Evolutionary conservation across 2,113 vertebrate genomes (phyloP).

Genomic region (Daphoenositta chrysoptera): DNA sequence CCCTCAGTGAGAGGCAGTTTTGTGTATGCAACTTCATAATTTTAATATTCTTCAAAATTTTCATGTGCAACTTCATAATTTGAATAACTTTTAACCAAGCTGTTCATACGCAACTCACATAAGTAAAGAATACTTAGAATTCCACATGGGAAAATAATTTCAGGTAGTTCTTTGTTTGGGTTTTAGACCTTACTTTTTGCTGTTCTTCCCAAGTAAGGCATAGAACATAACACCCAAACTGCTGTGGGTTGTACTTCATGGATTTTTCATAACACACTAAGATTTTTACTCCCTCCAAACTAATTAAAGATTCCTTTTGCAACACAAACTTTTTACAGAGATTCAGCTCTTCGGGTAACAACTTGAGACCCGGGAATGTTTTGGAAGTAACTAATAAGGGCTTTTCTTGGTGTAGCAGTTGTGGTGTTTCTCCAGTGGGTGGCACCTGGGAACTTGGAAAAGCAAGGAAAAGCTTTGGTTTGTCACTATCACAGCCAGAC

Average conservation of each 20-base stretch:
- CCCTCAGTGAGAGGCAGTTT: rapidly evolving
- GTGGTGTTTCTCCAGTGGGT: not conserved
- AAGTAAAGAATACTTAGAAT: not conserved
- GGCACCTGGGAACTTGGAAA: not conserved
- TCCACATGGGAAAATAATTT: not conserved
- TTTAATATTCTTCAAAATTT: not conserved
- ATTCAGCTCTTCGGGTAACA: not conserved
- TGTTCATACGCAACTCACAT: not conserved
- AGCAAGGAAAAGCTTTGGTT: rapidly evolving
- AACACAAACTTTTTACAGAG: not conserved
- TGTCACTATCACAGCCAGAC: not conserved
- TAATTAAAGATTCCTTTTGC: not conserved
- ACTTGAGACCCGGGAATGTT: not conserved
- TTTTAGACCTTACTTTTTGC: not conserved
- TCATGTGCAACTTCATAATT: not conserved
- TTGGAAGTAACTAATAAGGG: rapidly evolving
- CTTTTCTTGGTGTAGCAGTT: not conserved
- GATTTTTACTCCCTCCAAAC: not conserved
- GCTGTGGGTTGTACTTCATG: not conserved
- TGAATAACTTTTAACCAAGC: not conserved
- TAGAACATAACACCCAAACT: not conserved
- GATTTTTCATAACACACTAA: not conserved
- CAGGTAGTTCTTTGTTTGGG: not conserved
- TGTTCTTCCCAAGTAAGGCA: not conserved
- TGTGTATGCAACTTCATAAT: not conserved